Evolutionary conservation across 1,140 invertebrate species (phyloP).

Genomic region (Alviniconcha marisindica): DNA sequence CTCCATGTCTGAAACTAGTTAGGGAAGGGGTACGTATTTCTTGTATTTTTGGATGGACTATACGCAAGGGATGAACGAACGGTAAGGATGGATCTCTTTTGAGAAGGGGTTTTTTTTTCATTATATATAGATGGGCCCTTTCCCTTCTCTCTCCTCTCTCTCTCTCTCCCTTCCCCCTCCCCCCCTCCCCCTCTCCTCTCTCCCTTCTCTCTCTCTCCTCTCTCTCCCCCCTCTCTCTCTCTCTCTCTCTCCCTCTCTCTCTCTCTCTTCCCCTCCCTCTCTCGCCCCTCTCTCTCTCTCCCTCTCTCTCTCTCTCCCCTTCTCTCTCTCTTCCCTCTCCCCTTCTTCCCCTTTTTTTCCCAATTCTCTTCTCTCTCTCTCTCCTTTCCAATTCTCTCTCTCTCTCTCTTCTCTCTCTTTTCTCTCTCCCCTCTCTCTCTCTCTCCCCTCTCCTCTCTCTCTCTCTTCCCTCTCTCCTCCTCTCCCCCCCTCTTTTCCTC

Average conservation of each 20-base stretch:
- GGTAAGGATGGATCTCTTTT: too few relatives aligned
- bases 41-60: too few relatives aligned
- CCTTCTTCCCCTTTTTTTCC: not conserved
- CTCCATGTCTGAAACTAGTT: too few relatives aligned
- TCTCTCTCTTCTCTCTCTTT: not conserved
- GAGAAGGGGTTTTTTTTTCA: too few relatives aligned
- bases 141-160: too few relatives aligned
- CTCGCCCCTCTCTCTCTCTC: not conserved
- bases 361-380: not conserved
- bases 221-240: too few relatives aligned
- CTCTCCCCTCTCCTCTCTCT: not conserved
- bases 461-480: not conserved
- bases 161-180: too few relatives aligned
- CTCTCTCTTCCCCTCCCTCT: not conserved
- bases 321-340: not conserved
- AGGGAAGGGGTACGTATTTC: too few relatives aligned
- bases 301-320: not conserved
- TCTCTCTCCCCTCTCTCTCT: not conserved
- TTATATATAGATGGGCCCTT: too few relatives aligned
- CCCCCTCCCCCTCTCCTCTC: not conserved
- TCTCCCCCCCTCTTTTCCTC: not conserved
- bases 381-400: not conserved
- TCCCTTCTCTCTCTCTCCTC: not conserved
- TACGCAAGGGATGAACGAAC: too few relatives aligned
- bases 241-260: not conserved